Evolutionary conservation across 2,113 vertebrate genomes (phyloP), one percentile per base, ranked within the genome.

Genomic region (Asarcornis scutulata): DNA sequence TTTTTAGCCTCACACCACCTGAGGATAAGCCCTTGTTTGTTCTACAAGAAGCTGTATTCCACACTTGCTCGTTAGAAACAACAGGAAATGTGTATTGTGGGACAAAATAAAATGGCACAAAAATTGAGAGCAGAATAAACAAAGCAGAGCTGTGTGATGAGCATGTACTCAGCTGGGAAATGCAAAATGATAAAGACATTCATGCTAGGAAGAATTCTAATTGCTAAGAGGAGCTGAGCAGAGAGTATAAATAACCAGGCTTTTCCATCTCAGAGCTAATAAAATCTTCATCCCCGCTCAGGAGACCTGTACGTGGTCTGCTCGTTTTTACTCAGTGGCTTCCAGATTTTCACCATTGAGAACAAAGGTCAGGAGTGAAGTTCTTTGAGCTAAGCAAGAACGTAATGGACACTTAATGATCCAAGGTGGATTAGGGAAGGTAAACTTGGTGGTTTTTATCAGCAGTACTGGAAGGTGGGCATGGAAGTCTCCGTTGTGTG

Each of bases 361-460:
- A 63, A 1, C 27, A 7, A 18, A 26, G 58, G 16, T 48, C 44
- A 42, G 12, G 6, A 6, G 0, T 0, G 2, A 7, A 20, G 36
- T 8, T 73, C 50, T 32, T 1, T 16, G 32, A 21, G 27, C 76
- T 23, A 1, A 66, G 80, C 34, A 46, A 34, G 8, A 0, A 5
- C 27, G 6, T 10, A 22, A 0, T 7, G 38, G 48, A 9, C 23
- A 1, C 55, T 38, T 10, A 15, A 4, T 26, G 59, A 2, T 11
- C 6, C 0, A 0, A 12, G n/a, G 36, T 6, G 53, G 63, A 2
- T 0, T 4, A 31, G 14, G 66, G 38, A 7, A 16, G 32, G 29
- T 26, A 1, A 44, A 26, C 44, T 21, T 6, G 3, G 36, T 13
- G 50, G 0, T 10, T 60, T 7, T 21, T 2, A 3, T 3, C 5